phyloP scores from a whole-genome alignment of 1,140 invertebrate genomes.

The Megalonaias nervosa region DNA sequence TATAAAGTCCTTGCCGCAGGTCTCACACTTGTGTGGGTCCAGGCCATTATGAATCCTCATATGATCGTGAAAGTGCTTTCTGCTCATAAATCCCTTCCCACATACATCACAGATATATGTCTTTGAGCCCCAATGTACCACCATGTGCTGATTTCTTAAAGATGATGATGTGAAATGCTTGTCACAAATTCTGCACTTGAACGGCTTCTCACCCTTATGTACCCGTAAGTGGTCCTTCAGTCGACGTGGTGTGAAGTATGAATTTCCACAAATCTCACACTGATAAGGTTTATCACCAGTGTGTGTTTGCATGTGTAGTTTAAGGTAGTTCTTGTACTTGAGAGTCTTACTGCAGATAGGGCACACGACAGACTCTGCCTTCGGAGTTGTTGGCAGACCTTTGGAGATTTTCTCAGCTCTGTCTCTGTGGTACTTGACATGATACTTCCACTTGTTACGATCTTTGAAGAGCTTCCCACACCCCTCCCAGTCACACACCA shows the following conservation, averaged over 20 bases:
- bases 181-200: slow-evolving; percentile 27
- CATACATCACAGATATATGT: slow-evolving; percentile 36
- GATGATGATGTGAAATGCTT: slow-evolving; percentile 21
- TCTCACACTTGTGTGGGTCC: slow-evolving; percentile 29
- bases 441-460: slow-evolving; percentile 17
- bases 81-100: slow-evolving; percentile 36
- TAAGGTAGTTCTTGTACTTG: slow-evolving; percentile 35
- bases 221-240: slow-evolving; percentile 30
- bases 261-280: slow-evolving; percentile 77
- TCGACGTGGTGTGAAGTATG: slow-evolving; percentile 37
- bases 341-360: slow-evolving; percentile 25
- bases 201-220: slow-evolving; percentile 30
- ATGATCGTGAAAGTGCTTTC: slow-evolving; percentile 36
- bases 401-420: slow-evolving; percentile 33
- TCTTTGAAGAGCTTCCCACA: slow-evolving; percentile 33
- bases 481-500: slow-evolving; percentile 34
- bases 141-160: slow-evolving; percentile 35
- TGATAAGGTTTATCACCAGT: slow-evolving; percentile 77
- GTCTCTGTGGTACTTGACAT: slow-evolving; percentile 35
- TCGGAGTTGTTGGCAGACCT: slow-evolving; percentile 6
- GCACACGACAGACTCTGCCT: slow-evolving; percentile 17
- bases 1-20: slow-evolving; percentile 35
- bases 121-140: slow-evolving; percentile 26
- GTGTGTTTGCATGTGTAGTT: slow-evolving; percentile 70
- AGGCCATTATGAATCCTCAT: slow-evolving; percentile 29